A percentile compares a stretch with the other conserved stretches of the same genome.
Conservation (phyloP, 2,888 invertebrate species). For the Piscicola geometra region DNA sequence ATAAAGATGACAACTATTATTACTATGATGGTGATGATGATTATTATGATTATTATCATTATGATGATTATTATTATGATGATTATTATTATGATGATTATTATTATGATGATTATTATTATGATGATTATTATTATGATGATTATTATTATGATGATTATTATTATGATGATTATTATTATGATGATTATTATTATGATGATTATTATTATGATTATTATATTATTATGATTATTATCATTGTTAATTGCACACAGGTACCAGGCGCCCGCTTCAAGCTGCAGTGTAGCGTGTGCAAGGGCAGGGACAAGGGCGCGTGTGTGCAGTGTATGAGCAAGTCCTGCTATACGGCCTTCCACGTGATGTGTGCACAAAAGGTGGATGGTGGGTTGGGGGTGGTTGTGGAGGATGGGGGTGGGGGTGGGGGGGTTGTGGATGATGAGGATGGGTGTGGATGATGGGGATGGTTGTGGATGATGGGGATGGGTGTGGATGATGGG, state of each 20-base stretch:
- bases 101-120: too few relatives aligned
- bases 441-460: neutral
- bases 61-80: too few relatives aligned
- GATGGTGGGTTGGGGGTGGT: too few relatives aligned
- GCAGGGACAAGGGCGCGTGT: constrained; percentile 75
- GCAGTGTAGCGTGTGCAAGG: constrained; percentile 86
- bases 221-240: neutral
- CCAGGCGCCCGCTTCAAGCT: constrained; percentile 91
- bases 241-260: constrained; percentile 64
- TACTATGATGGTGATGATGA: too few relatives aligned
- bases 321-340: constrained; percentile 95
- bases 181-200: neutral
- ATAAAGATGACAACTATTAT: too few relatives aligned
- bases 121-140: too few relatives aligned
- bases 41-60: too few relatives aligned
- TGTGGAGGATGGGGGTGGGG: constrained; percentile 1
- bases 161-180: too few relatives aligned
- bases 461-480: neutral
- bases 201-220: neutral
- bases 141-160: too few relatives aligned
- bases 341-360: constrained; percentile 96
- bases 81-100: too few relatives aligned
- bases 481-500: constrained; percentile 2
- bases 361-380: constrained; percentile 86
- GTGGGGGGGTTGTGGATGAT: too few relatives aligned